Conservation (phyloP, 2,888 invertebrate genomes). For the Octodonta nipae region DNA sequence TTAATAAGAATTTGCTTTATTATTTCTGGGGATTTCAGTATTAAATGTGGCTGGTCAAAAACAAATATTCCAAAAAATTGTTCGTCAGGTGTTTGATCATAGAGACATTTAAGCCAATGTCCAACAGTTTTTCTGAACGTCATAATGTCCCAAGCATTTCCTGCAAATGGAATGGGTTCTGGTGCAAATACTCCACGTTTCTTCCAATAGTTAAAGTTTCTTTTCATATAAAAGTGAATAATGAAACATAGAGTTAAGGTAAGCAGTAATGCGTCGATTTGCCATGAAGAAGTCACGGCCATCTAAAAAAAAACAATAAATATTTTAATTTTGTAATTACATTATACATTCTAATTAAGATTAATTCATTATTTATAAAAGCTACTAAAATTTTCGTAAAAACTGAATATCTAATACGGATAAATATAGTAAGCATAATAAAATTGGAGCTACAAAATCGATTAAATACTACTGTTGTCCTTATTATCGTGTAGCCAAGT, state of each 20-base stretch:
- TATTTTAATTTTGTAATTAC: too few relatives aligned
- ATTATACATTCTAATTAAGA: too few relatives aligned
- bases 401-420: too few relatives aligned
- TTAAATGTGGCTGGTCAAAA: conserved; percentile 36
- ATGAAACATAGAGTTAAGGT: conserved; percentile 6
- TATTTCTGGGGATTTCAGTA: too few relatives aligned
- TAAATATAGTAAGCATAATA: too few relatives aligned
- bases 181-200: conserved; percentile 11
- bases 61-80: conserved; percentile 38
- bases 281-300: conserved; percentile 8
- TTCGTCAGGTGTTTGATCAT: conserved; percentile 11
- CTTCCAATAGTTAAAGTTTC: conserved; percentile 14
- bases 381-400: too few relatives aligned
- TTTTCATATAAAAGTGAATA: conserved; percentile 10
- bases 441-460: too few relatives aligned
- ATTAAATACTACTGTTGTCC: too few relatives aligned
- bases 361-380: too few relatives aligned
- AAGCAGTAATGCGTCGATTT: conserved; percentile 20
- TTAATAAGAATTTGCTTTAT: conserved; percentile 35
- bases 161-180: conserved; percentile 13
- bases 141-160: conserved; percentile 9
- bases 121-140: conserved; percentile 9
- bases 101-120: conserved; percentile 8
- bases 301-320: too few relatives aligned
- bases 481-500: too few relatives aligned